These are phyloP conservation scores for Cranoglanis bouderius DNA, from an alignment of 2,113 vertebrate species.

Conservation along the genomic window DNA sequence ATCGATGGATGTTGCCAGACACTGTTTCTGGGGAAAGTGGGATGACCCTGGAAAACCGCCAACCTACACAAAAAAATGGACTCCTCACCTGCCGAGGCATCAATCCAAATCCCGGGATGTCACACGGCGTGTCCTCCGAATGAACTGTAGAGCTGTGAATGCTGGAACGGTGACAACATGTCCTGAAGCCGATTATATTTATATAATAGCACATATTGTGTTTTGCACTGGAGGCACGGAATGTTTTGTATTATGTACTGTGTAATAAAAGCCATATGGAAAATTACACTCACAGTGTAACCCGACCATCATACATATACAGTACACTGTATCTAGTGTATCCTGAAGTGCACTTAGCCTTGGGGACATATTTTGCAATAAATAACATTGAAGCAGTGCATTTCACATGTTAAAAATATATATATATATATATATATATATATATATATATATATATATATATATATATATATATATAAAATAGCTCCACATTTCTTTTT, in stretches of 20 bases:
- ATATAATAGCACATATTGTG: neutral
- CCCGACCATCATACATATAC: neutral
- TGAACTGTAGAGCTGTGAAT: neutral
- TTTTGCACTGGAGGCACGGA: neutral
- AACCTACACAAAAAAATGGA: constrained; percentile 1
- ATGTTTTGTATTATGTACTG: neutral
- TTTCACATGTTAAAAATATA: neutral
- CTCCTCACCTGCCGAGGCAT: constrained; percentile 33
- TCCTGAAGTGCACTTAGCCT: neutral
- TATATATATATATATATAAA: too few species aligned
- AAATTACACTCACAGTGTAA: neutral
- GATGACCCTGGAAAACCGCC: constrained; percentile 29
- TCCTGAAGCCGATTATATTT: neutral
- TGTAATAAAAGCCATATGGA: neutral
- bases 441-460: too few species aligned
- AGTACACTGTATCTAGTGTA: neutral
- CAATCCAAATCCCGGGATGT: neutral
- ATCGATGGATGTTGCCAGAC: constrained; percentile 8
- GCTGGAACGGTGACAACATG: neutral
- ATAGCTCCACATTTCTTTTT: neutral
- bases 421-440: too few species aligned
- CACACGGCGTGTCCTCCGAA: neutral
- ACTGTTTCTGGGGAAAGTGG: neutral
- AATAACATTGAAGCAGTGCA: neutral
- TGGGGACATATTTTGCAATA: neutral